Evolutionary conservation across 2,113 vertebrate genomes (phyloP), one percentile per base, ranked within the genome.

Genomic region (Amphiprion percula): DNA sequence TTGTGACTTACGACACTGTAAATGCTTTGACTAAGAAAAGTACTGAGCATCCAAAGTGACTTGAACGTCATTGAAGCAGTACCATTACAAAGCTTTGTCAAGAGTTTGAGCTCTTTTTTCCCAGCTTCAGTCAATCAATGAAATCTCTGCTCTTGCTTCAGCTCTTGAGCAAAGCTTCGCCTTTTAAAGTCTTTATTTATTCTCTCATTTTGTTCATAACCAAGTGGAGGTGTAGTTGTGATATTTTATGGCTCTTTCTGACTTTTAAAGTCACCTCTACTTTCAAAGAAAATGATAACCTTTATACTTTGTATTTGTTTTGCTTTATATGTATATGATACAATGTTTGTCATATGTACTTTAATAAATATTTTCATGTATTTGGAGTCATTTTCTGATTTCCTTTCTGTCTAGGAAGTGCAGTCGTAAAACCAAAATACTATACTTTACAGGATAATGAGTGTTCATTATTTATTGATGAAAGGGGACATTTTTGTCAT

Each of bases 331-430:
- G 75, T 79, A 60, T 74, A 68, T 71, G 55, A 9, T 10, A 8
- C 6, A 37, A 37, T 37, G 33, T 91, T 92, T 92, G 68, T 77
- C 66, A 68, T 83, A 91, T 88, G 70, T 90, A 88, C 88, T 92
- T 92, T 86, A 94, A 94, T 94, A 94, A 94, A 94, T 92, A 92
- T 92, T 90, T 91, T 88, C 53, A 86, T 87, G 64, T 82, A 86
- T 68, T 58, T 71, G 68, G 33, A 82, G 37, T 70, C 69, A 44
- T 77, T 85, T 74, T 73, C 24, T 28, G 24, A 39, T 80, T 60
- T 44, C 2, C n/a, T 49, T 56, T 60, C 6, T 26, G 21, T 50
- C 71, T 49, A 44, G 41, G 16, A 54, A 23, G 1, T 16, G 19
- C 12, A 44, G 41, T 14, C 2, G 3, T 44, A 44, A 1, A 44